Base-by-base conservation (phyloP, 2,797 vertebrate genomes). In the Aldrovandia affinis region DNA sequence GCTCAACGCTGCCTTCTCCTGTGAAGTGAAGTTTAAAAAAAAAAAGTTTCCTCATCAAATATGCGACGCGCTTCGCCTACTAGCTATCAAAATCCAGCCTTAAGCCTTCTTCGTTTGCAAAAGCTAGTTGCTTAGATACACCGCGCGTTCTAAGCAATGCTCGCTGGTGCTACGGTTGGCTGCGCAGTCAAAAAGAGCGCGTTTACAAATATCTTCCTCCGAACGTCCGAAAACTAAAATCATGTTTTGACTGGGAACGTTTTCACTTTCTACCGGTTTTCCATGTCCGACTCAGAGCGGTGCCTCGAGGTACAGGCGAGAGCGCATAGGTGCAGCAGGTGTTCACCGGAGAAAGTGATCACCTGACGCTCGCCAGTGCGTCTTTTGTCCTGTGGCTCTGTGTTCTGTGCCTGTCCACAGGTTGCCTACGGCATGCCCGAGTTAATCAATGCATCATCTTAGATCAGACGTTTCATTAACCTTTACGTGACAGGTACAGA, bases 131-230 rank as follows among this genome's bases (percentile, higher is more conserved):
- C 73, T 77, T 25, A 20, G 73, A 77, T 25, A 77, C 73, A 25
- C 42, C 22, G 20, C 20, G 73, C 73, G 73, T 47, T 47, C 73
- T 42, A 47, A 44, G 73, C 14, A 25, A 3, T 39, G 33, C 36
- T 68, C 63, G 33, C 12, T 73, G 42, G 73, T 47, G 73, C 73
- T 77, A 77, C 73, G 73, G 73, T 42, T 77, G 73, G 73, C 42
- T 77, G 73, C 73, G n/a, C 73, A 77, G 73, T 77, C 73, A 77
- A 77, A 47, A 77, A 77, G 73, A 44, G 73, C 73, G 68, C 5
- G 36, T 33, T 4, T 22, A 30, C 20, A 44, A 25, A 8, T 47
- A 44, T 77, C 14, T 10, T n/a, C 10, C 0, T 4, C 7, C 9
- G 42, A 25, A 4, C 50, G 50, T 52, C 50, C 12, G 15, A 57